Conservation (phyloP, 2,888 invertebrate species). For the Ecliptopera silaceata region DNA sequence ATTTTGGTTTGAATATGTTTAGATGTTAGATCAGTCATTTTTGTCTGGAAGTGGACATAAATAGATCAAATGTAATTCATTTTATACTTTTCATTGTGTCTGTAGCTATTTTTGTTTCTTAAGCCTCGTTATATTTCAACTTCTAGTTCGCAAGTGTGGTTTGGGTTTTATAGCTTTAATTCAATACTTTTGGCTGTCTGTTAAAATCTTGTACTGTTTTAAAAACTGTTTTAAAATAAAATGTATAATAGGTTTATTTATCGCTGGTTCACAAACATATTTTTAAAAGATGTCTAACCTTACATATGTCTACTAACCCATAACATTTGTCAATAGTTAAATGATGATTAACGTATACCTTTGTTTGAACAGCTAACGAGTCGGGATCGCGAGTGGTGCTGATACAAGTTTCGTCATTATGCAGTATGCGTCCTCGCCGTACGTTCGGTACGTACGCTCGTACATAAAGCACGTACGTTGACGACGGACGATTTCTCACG, state of each 20-base stretch:
- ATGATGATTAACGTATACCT: background rate
- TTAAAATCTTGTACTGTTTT: no score
- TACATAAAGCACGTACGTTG: constrained; percentile 25
- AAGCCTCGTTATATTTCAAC: no score
- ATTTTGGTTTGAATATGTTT: no score
- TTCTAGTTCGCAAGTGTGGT: no score
- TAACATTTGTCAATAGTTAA: background rate
- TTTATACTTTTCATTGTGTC: background rate
- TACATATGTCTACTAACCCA: background rate
- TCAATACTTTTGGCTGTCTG: no score
- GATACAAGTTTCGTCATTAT: constrained; percentile 47
- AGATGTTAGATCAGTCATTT: no score
- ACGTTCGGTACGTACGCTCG: constrained; percentile 36
- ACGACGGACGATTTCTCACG: constrained; percentile 64
- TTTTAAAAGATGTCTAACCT: background rate
- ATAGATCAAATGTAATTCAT: no score
- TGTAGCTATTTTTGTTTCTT: background rate
- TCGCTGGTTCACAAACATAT: no score
- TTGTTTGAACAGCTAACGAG: constrained; percentile 18
- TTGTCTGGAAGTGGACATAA: no score
- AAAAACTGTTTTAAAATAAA: no score
- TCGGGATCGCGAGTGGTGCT: constrained; percentile 3
- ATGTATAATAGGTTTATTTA: no score
- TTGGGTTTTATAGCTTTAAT: no score
- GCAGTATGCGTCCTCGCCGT: constrained; percentile 54